Conservation (phyloP, 2,888 invertebrate species). For the Diarsia mendica region DNA sequence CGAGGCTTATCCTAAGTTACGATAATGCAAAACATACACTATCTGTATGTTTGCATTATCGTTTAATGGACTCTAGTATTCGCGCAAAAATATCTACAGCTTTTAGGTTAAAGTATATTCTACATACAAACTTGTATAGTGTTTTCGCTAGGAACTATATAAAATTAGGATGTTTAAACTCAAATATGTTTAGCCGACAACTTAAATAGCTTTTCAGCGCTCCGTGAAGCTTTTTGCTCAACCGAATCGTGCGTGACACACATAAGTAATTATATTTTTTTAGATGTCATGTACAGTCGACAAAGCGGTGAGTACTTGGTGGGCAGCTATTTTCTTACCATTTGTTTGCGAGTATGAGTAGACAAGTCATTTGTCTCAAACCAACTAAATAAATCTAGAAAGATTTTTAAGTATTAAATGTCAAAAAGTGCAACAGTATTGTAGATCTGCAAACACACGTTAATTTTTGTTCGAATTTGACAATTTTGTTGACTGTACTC, state of each 20-base stretch:
- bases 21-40: not conserved
- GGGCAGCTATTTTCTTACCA: not conserved
- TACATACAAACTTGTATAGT: not conserved
- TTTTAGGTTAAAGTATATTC: not conserved
- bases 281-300: slow-evolving; percentile 18
- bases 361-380: not conserved
- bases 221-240: slow-evolving; percentile 53
- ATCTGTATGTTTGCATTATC: slow-evolving; percentile 1
- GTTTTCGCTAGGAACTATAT: slow-evolving; percentile 21
- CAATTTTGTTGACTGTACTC: slow-evolving; percentile 19
- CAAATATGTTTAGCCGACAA: slow-evolving; percentile 22
- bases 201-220: slow-evolving; percentile 44
- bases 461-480: not conserved
- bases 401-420: not conserved
- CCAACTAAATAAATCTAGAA: not conserved
- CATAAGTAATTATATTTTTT: slow-evolving; percentile 44
- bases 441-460: not conserved
- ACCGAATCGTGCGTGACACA: slow-evolving; percentile 41
- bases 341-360: not conserved
- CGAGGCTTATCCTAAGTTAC: slow-evolving; percentile 21
- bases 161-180: slow-evolving; percentile 35
- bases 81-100: slow-evolving; percentile 15
- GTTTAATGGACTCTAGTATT: slow-evolving; percentile 2
- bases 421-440: not conserved
- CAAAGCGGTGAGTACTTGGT: not conserved